Evolutionary conservation across 1,140 invertebrate genomes (phyloP).

Genomic region (Pachypeltis micranthus): DNA sequence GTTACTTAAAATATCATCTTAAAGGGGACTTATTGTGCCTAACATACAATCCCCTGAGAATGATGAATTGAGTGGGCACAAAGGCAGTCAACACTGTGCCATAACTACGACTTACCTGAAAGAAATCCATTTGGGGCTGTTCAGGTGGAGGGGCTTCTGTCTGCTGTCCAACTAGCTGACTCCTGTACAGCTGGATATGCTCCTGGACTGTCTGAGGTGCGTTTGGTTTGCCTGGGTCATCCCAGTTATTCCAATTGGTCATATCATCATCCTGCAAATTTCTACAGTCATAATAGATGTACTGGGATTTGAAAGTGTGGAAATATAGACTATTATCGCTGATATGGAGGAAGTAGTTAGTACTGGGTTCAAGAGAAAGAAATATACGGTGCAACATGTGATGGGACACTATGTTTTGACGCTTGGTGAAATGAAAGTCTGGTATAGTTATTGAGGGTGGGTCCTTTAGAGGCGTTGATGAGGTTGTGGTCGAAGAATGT

Average conservation of each 20-base stretch:
- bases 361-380: no score
- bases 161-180: conserved; percentile 30
- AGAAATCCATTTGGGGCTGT: conserved; percentile 37
- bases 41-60: not conserved
- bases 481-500: no score
- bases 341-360: no score
- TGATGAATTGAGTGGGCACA: not conserved
- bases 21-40: not conserved
- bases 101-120: conserved; percentile 32
- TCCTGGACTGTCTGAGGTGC: conserved; percentile 38
- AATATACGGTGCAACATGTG: no score
- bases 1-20: no score
- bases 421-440: no score
- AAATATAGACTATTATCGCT: no score
- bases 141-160: conserved; percentile 32
- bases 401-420: no score
- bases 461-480: no score
- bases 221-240: conserved; percentile 31
- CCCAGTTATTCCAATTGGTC: conserved; percentile 41
- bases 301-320: no score
- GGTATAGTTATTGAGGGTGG: no score
- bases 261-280: conserved; percentile 17
- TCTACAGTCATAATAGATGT: no score
- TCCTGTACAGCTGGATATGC: conserved; percentile 42
- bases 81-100: not conserved